phyloP scores from a whole-genome alignment of 2,113 vertebrate genomes.

The Tiliqua scincoides region DNA sequence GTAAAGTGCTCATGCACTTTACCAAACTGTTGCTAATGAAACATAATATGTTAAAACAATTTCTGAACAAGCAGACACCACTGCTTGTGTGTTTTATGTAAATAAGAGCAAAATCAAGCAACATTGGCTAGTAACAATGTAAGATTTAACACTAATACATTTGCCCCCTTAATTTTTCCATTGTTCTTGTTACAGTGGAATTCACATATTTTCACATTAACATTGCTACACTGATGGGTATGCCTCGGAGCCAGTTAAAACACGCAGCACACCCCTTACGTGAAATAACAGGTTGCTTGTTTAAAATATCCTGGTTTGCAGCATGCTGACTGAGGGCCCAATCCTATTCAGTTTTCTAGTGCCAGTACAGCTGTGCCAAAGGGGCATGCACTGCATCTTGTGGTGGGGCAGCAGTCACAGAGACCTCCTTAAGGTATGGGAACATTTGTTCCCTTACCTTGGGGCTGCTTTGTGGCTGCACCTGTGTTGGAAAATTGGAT shows the following conservation, averaged over 20 bases:
- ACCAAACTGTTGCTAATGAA: background rate
- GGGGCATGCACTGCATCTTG: too few relatives aligned
- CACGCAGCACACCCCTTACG: background rate
- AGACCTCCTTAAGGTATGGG: too few relatives aligned
- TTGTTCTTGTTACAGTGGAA: background rate
- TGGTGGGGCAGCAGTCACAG: too few relatives aligned
- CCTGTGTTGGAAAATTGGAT: too few relatives aligned
- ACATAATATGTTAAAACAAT: background rate
- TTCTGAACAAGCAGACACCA: background rate
- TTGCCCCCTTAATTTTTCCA: background rate
- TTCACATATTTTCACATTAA: background rate
- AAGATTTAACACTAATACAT: background rate
- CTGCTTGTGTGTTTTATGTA: background rate
- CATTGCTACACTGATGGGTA: background rate
- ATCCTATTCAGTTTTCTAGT: too few relatives aligned
- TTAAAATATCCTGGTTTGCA: background rate
- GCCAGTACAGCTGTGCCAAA: too few relatives aligned
- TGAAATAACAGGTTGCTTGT: background rate
- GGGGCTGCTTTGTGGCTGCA: too few relatives aligned
- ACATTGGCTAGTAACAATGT: background rate
- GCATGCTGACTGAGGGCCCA: accelerated
- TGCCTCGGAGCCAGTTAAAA: background rate
- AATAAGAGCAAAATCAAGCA: background rate
- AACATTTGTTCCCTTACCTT: too few relatives aligned
- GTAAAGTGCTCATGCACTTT: background rate